These are phyloP conservation scores for Leucosticte australis DNA, from an alignment of 2,113 vertebrate species.

Conservation along the genomic window DNA sequence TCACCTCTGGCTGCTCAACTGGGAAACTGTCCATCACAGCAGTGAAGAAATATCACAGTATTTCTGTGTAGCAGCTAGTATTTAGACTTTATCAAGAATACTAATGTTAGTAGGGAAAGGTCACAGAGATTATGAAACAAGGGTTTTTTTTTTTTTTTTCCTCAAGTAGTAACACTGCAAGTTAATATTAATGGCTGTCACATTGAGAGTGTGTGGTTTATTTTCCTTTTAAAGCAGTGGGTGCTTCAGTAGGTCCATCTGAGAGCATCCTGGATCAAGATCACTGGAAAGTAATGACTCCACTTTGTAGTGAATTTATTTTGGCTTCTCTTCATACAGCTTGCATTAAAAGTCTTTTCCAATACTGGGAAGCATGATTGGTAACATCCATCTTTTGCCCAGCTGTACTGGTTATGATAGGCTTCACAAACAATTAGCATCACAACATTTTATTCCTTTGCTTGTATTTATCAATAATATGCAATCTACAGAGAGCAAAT, in stretches of 20 bases:
- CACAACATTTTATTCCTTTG: not conserved
- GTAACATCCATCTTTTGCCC: not conserved
- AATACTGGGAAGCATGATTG: not conserved
- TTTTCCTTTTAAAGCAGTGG: not conserved
- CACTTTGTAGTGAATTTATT: not conserved
- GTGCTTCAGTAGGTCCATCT: not conserved
- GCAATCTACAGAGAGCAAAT: not conserved
- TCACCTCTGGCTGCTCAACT: not conserved
- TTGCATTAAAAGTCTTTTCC: not conserved
- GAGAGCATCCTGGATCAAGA: not conserved
- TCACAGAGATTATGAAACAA: not conserved
- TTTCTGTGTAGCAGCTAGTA: not conserved
- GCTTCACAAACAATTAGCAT: not conserved
- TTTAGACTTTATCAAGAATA: conserved; percentile 24
- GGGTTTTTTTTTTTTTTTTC: not conserved
- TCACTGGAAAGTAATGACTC: not conserved
- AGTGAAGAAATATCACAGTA: conserved; percentile 4
- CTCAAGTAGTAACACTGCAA: not conserved
- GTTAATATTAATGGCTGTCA: not conserved
- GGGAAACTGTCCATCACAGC: not conserved
- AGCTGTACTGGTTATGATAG: not conserved
- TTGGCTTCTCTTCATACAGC: not conserved
- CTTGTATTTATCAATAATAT: not conserved
- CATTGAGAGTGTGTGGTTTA: not conserved
- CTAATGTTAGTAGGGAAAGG: not conserved